These are phyloP conservation scores for Rhyacophila evoluta DNA, from an alignment of 2,888 invertebrate species.

Conservation along the genomic window DNA sequence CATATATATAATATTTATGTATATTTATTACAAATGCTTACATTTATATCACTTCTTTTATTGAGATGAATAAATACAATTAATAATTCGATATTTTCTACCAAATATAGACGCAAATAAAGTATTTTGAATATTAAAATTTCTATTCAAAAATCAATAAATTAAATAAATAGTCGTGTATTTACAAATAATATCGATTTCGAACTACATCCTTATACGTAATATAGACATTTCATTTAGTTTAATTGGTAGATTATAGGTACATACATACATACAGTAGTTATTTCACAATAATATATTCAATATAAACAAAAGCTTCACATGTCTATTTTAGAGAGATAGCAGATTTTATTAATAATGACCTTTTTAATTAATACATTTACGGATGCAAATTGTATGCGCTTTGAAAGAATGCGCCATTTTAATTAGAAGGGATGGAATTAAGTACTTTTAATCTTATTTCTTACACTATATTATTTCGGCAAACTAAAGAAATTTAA, in stretches of 20 bases:
- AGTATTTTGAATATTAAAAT: not conserved
- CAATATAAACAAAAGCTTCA: not conserved
- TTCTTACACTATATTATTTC: too few species aligned
- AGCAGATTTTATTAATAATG: too few species aligned
- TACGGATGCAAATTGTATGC: too few species aligned
- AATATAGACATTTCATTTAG: constrained; percentile 2
- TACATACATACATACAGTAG: constrained; percentile 1
- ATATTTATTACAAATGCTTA: constrained; percentile 50
- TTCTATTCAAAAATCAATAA: not conserved
- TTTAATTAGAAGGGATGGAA: too few species aligned
- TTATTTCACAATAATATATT: not conserved
- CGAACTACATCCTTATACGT: not conserved
- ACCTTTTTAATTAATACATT: too few species aligned
- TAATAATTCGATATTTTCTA: constrained; percentile 22
- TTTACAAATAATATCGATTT: constrained; percentile 12
- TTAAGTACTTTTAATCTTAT: too few species aligned
- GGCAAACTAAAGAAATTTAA: too few species aligned
- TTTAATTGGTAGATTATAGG: constrained; percentile 24
- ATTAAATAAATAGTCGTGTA: constrained; percentile 1
- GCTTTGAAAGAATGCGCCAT: too few species aligned
- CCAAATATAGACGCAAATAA: constrained; percentile 11
- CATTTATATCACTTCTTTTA: constrained; percentile 50
- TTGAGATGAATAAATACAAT: constrained; percentile 46
- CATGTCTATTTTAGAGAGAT: not conserved
- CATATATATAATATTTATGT: constrained; percentile 37